Percentiles rank a stretch among this genome's conserved stretches.
Conservation (phyloP, 2,888 invertebrate species). For the Gnatocerus cornutus region DNA sequence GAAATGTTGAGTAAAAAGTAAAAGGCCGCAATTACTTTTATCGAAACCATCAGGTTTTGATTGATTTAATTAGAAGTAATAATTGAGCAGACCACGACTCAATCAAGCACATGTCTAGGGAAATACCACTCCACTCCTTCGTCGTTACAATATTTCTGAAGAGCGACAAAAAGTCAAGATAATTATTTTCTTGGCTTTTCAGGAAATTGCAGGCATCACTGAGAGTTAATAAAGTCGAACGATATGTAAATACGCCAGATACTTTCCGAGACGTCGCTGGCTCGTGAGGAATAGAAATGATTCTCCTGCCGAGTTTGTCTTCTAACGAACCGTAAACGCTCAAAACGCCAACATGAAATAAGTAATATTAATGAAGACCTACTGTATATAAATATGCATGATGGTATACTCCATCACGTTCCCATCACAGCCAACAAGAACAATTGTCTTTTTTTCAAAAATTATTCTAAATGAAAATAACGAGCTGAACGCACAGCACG, state of each 20-base stretch:
- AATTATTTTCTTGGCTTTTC: background rate
- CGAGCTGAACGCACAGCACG: constrained; percentile 35
- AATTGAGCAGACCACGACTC: background rate
- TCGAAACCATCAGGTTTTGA: background rate
- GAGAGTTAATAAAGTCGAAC: constrained; percentile 10
- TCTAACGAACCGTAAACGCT: constrained; percentile 22
- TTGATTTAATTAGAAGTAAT: constrained; percentile 1
- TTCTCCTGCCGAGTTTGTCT: constrained; percentile 10
- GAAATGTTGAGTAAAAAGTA: constrained; percentile 6
- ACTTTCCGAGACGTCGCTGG: background rate
- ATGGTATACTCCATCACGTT: background rate
- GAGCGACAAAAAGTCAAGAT: no score
- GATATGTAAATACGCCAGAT: constrained; percentile 17
- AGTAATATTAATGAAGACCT: constrained; percentile 35
- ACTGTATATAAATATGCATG: constrained; percentile 28
- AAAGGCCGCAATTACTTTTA: constrained; percentile 6
- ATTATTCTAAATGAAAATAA: constrained; percentile 27
- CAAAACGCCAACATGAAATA: constrained; percentile 25
- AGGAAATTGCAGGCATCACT: background rate
- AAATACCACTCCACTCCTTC: background rate
- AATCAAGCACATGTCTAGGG: background rate
- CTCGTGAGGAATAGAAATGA: constrained; percentile 11
- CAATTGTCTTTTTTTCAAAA: constrained; percentile 28
- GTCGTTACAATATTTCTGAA: no score
- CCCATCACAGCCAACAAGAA: constrained; percentile 2